Evolutionary conservation across 2,113 vertebrate species (phyloP), one percentile per base, ranked within the genome.

Genomic region (Nyctereutes procyonoides): DNA sequence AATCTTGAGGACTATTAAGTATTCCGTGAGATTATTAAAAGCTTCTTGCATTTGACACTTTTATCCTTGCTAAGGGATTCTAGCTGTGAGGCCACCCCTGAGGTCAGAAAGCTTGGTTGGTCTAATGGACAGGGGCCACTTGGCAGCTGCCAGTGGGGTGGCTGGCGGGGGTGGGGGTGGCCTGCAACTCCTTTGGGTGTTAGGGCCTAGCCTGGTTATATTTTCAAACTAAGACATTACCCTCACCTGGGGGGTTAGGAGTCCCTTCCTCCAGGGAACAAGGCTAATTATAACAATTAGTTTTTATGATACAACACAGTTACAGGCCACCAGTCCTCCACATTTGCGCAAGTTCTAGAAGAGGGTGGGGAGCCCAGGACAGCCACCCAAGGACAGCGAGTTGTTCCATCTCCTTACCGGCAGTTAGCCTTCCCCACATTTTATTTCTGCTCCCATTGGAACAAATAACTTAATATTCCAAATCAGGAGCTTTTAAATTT

Each of bases 211-310:
- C 16, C 69, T 30, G n/a, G 35, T 43, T 71, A 16, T 14, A 60
- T 86, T 60, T 94, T 89, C 79, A 92, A 93, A 56, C 55, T 24
- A 62, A 62, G 63, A 53, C 79, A 58, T 74, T 51, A 51, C 67
- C 28, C 22, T 77, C 56, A 60, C 28, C 13, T 43, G 32, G 60
- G 74, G 43, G 53, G 32, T 15, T 7, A 51, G 43, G 17, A 88
- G 67, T 35, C 56, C 51, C n/a, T 24, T 30, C 63, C n/a, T 60
- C 14, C 0, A 3, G 32, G 93, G 55, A 86, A 79, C 67, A 58
- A 48, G 77, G 69, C 71, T 94, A 35, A 87, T 48, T 73, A 26
- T 48, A 91, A 89, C 48, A 76, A 74, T 76, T 95, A 69, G 62
- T 85, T 85, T 94, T 94, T 91, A 28, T 65, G 82, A 79, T 84